Evolutionary conservation across 2,113 vertebrate genomes (phyloP), one percentile per base, ranked within the genome.

Genomic region (Albula goreensis): DNA sequence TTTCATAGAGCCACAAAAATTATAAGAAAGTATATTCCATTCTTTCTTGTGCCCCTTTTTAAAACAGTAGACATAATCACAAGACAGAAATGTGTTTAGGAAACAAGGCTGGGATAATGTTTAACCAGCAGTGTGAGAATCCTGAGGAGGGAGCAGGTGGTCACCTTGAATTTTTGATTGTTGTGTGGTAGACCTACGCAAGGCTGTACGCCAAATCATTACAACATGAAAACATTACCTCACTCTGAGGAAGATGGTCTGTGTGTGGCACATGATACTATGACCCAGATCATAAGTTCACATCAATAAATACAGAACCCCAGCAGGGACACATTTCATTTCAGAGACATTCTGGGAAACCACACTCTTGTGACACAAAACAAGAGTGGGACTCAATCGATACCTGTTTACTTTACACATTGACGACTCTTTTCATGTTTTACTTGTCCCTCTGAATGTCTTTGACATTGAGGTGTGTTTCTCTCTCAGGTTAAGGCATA

Each of bases 111-210:
- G 52, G 49, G 60, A 31, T 15, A 83, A 87, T 85, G 41, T 88
- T 83, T 85, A 85, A 82, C 84, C n/a, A 78, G 51, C 11, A 83
- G 25, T 31, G 74, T 79, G 83, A 80, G 80, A 82, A n/a, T 50
- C 50, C 51, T 51, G 53, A 66, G 50, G 48, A 50, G n/a, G 50
- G 19, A 57, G 17, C 85, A 89, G 80, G 49, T 83, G 88, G 50
- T 83, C n/a, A 78, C 79, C 83, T 86, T 50, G 83, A 78, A 51
- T 3, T 22, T 25, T 31, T 85, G 12, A 48, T 74, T n/a, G 10
- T 22, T 2, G 19, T 74, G 70, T 74, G n/a, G n/a, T n/a, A 74
- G 70, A 74, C 22, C 70, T 31, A 70, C 19, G n/a, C 3, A 22
- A 31, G 70, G 70, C 5, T 25, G 70, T 5, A n/a, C 63, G 2